Percentiles rank a stretch among this genome's conserved stretches.
phyloP scores from a whole-genome alignment of 2,797 vertebrate genomes.

The Siniperca obscura region DNA sequence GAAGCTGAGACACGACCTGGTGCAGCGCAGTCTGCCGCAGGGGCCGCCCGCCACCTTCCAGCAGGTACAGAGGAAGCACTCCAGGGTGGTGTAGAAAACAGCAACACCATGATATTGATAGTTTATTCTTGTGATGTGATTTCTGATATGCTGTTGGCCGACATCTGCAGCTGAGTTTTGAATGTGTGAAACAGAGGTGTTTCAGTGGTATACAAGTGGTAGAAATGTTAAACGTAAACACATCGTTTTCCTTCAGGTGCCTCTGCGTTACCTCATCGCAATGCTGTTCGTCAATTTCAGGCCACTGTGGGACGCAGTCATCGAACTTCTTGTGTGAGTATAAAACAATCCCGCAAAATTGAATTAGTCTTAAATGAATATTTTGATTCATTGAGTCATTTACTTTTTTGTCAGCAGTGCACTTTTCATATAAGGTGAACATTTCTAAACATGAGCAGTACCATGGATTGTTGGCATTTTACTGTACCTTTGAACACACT shows the following conservation, averaged over 20 bases:
- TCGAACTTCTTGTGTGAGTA: constrained; percentile 93
- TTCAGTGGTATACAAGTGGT: background rate
- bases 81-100: background rate
- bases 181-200: background rate
- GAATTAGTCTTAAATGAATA: background rate
- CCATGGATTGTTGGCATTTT: background rate
- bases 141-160: background rate
- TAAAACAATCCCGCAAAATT: background rate
- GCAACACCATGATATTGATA: background rate
- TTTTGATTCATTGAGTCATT: background rate
- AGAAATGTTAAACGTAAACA: background rate
- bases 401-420: background rate
- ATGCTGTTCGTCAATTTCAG: constrained; percentile 98
- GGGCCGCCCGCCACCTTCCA: constrained; percentile 82
- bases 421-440: background rate
- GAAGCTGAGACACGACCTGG: constrained; percentile 93
- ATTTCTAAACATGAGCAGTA: background rate
- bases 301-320: constrained; percentile 94
- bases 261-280: constrained; percentile 93
- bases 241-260: constrained; percentile 84
- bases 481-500: background rate
- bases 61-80: constrained; percentile 84
- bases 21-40: constrained; percentile 81
- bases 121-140: background rate
- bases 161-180: background rate